Conservation (phyloP, 1,140 invertebrate genomes). For the Anastrepha ludens region DNA sequence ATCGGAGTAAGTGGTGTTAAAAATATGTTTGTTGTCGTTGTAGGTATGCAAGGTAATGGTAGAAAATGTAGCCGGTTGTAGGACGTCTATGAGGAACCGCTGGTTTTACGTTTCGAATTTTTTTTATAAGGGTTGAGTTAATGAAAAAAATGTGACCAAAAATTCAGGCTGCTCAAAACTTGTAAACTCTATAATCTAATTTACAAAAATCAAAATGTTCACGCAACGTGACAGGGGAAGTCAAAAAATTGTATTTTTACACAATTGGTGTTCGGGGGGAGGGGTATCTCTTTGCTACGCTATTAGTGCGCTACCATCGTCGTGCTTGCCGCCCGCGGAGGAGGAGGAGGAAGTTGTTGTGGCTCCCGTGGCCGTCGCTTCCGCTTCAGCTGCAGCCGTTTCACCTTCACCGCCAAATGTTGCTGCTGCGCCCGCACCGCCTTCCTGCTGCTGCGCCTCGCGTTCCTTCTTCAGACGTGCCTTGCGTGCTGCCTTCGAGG, state of each 20-base stretch:
- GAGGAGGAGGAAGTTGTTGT: slow-evolving; percentile 50
- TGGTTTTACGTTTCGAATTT: neutral
- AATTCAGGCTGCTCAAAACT: neutral
- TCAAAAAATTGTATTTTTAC: slow-evolving; percentile 1
- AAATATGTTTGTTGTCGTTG: neutral
- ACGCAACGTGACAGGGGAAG: slow-evolving; percentile 3
- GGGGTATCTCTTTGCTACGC: slow-evolving; percentile 20
- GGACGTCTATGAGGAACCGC: neutral
- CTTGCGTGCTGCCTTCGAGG: slow-evolving; percentile 82
- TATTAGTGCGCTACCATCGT: slow-evolving; percentile 68
- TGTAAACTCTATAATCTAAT: neutral
- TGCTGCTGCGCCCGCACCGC: slow-evolving; percentile 68
- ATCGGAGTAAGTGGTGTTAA: neutral
- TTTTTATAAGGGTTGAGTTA: neutral
- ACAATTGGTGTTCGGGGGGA: neutral
- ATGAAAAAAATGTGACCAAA: neutral
- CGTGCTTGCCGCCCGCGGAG: slow-evolving; percentile 62
- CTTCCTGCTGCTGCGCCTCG: slow-evolving; percentile 75
- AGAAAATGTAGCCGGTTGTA: neutral
- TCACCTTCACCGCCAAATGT: slow-evolving; percentile 65
- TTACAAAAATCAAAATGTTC: slow-evolving; percentile 10
- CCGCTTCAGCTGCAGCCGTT: slow-evolving; percentile 58
- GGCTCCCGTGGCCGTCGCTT: slow-evolving; percentile 52
- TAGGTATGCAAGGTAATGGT: neutral
- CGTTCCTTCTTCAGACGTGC: slow-evolving; percentile 79